A percentile compares a stretch with the other conserved stretches of the same genome.
Conservation (phyloP, 2,888 invertebrate species). For the Cheilosia vernalis region DNA sequence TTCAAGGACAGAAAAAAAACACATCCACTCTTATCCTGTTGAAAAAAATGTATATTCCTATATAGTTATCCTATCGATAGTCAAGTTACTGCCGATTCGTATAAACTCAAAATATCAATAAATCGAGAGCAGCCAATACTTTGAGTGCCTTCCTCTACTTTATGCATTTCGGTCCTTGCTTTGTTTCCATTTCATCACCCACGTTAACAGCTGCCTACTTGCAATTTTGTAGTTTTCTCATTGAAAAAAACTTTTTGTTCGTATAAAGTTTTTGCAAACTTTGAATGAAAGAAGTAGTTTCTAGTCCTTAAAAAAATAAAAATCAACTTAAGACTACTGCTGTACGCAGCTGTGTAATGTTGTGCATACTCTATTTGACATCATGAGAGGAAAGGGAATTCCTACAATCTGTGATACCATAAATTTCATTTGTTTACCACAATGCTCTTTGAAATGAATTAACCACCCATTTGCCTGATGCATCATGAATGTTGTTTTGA, state of each 20-base stretch:
- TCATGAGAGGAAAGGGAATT: background rate
- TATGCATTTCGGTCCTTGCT: background rate
- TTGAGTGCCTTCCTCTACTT: too few species aligned
- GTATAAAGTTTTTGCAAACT: background rate
- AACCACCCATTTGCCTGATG: background rate
- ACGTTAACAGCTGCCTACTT: background rate
- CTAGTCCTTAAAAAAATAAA: background rate
- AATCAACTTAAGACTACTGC: background rate
- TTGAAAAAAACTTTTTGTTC: background rate
- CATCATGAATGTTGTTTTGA: background rate
- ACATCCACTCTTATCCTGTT: background rate
- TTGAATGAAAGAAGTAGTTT: background rate
- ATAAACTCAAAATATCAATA: background rate
- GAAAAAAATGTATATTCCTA: background rate
- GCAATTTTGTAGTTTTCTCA: background rate
- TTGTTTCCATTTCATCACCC: background rate
- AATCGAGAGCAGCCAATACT: too few species aligned
- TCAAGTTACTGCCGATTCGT: background rate
- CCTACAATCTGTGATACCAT: background rate
- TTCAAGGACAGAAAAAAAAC: too few species aligned
- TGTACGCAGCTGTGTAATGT: background rate
- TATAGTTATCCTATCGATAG: background rate
- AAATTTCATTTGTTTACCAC: background rate
- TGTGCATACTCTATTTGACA: background rate
- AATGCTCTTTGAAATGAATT: background rate